Percentiles rank a stretch among this genome's conserved stretches.
Conservation (phyloP, 2,888 invertebrate species). For the Agonopterix heracliana region DNA sequence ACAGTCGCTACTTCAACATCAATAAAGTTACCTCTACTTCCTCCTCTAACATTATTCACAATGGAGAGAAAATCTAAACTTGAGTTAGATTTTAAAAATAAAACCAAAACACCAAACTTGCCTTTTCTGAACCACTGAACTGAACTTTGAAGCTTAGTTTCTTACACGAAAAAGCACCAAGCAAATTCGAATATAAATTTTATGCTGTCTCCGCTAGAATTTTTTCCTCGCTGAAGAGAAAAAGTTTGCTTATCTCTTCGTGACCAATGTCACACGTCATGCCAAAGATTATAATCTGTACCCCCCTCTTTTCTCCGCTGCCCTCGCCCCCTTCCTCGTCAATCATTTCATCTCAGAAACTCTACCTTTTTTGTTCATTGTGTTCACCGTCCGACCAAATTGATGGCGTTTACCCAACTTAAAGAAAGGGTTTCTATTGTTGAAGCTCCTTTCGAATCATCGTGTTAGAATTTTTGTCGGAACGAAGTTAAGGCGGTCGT, state of each 20-base stretch:
- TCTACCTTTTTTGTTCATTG: constrained; percentile 41
- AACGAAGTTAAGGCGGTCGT: constrained; percentile 15
- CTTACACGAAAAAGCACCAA: no score
- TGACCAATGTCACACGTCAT: constrained; percentile 1
- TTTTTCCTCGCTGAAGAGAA: no score
- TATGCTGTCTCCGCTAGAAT: no score
- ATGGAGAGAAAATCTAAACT: no score
- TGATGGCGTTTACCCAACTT: constrained; percentile 36
- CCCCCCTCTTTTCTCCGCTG: constrained; percentile 6
- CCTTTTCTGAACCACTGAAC: no score
- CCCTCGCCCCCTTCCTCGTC: constrained; percentile 31
- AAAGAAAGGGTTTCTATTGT: constrained; percentile 43
- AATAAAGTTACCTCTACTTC: no score
- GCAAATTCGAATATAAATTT: no score
- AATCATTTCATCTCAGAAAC: constrained; percentile 47
- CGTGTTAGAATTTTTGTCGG: constrained; percentile 4
- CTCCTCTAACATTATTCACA: no score
- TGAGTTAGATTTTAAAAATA: no score
- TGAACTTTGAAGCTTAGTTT: no score
- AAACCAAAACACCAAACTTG: no score
- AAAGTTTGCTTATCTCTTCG: neutral
- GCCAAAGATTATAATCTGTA: constrained; percentile 12
- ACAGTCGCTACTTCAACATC: no score
- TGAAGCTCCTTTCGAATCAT: constrained; percentile 28
- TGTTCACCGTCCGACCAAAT: constrained; percentile 36